These are phyloP conservation scores for Microplitis mediator DNA, from an alignment of 1,140 invertebrate genomes.

Conservation along the genomic window DNA sequence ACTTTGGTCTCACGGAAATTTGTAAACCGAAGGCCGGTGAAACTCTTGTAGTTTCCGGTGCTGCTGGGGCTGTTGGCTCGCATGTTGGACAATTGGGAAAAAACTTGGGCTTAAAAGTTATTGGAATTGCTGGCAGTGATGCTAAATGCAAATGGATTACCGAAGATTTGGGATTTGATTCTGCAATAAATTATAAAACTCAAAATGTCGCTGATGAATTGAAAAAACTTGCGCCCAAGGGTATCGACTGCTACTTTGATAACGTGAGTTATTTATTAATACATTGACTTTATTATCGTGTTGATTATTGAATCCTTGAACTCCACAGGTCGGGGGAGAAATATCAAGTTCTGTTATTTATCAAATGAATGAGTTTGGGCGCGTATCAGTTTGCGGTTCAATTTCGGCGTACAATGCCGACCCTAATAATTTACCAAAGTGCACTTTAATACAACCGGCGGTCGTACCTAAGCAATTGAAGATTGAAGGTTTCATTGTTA, in stretches of 20 bases:
- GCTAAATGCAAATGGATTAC: slow-evolving; percentile 74
- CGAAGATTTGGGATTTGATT: slow-evolving; percentile 70
- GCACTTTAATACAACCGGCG: slow-evolving; percentile 61
- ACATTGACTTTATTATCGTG: slow-evolving; percentile 14
- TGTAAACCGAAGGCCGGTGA: slow-evolving; percentile 74
- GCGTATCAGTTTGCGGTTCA: slow-evolving; percentile 69
- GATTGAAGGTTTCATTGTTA: too few relatives aligned
- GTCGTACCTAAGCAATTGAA: slow-evolving; percentile 55
- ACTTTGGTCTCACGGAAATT: slow-evolving; percentile 73
- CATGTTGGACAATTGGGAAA: slow-evolving; percentile 78
- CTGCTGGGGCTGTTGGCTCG: slow-evolving; percentile 72
- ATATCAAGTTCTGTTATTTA: slow-evolving; percentile 66
- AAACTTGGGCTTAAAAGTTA: slow-evolving; percentile 70
- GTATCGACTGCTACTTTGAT: slow-evolving; percentile 76
- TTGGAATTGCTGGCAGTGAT: slow-evolving; percentile 74
- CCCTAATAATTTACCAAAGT: slow-evolving; percentile 40
- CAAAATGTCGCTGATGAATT: slow-evolving; percentile 63
- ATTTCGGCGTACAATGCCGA: slow-evolving; percentile 64
- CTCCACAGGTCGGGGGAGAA: slow-evolving; percentile 68
- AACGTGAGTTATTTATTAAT: slow-evolving; percentile 63
- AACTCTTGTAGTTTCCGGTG: slow-evolving; percentile 70
- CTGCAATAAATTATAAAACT: slow-evolving; percentile 75
- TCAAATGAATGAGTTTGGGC: slow-evolving; percentile 68
- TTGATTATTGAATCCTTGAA: slow-evolving; percentile 8
- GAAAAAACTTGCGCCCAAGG: slow-evolving; percentile 68